Conservation (phyloP, 2,113 vertebrate genomes). For the Catharus minimus region DNA sequence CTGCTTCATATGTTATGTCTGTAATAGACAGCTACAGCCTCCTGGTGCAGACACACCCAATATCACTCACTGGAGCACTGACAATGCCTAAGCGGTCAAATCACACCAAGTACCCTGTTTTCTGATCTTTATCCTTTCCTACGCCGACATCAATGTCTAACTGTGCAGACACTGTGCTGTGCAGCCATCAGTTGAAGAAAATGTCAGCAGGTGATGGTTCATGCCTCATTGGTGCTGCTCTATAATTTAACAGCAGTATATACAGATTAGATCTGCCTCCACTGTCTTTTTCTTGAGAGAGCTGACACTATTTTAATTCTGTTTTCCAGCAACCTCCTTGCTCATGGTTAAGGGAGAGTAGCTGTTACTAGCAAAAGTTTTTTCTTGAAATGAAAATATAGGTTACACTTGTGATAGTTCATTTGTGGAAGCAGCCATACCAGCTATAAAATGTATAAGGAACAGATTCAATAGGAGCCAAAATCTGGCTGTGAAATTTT, state of each 20-base stretch:
- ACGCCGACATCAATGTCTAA: neutral
- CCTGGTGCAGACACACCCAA: neutral
- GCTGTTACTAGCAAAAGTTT: neutral
- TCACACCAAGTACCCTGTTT: neutral
- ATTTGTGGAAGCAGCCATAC: neutral
- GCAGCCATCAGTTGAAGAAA: neutral
- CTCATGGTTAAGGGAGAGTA: neutral
- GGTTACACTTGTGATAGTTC: neutral
- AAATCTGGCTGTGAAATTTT: neutral
- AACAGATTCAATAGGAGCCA: neutral
- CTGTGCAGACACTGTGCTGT: neutral
- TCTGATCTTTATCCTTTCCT: neutral
- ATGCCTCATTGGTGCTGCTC: neutral
- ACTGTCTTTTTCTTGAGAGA: neutral
- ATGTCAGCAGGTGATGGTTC: conserved; percentile 28
- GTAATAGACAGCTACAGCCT: neutral
- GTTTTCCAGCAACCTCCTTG: neutral
- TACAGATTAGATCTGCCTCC: neutral
- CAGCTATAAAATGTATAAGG: neutral
- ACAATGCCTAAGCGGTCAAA: neutral
- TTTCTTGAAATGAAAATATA: neutral
- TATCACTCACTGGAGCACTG: neutral
- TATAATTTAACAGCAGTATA: neutral
- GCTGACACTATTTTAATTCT: neutral
- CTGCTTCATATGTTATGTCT: neutral